Base-by-base conservation (phyloP, 2,797 vertebrate species). In the Geotria australis region DNA sequence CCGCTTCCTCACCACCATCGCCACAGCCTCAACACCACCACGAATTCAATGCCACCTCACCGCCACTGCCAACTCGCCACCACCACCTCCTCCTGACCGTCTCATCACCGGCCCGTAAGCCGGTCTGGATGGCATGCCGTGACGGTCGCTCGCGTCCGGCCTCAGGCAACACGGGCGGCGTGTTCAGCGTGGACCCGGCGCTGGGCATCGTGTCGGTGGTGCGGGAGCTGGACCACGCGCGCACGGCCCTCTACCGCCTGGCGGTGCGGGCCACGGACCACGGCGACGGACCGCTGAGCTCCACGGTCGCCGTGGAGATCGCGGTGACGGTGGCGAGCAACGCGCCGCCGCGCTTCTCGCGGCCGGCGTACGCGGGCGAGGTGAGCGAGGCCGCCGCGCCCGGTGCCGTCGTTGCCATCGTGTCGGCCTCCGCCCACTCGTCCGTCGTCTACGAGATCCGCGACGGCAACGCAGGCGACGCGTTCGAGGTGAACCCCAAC, bases 261-360 rank as follows among this genome's bases (percentile, higher is more conserved):
- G 91, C 82, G 1, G 71, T 96, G 63, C 81, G 79, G 72, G 91
- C 78, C 46, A 71, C 72, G 1, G 91, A 98, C 62, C 78, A 70
- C 47, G 91, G 91, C 15, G 77, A 77, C 11, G 85, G 85, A 10
- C 70, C 81, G 0, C 71, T 93, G 57, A 86, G 81, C 57, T 78
- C 86, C 48, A 85, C 83, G 10, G 76, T 82, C 10, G 71, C 85
- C 24, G 83, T 93, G 8, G 78, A 81, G 2, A 76, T 96, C 63
- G 76, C 80, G 15, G 74, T 98, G 65, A 86, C 83, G 0, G 75
- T 98, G 63, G 83, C 91, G 8, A 79, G 96, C 69, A 96, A 98
- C 45, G 77, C 83, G 1, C 74, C 77, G 13, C 91, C 91, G 24
- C 89, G 80, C 62, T 98, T 96, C 64, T 73, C 72, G 48, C 79